These are phyloP conservation scores for Agriopis leucophaearia DNA, from an alignment of 2,888 invertebrate species.

Conservation along the genomic window DNA sequence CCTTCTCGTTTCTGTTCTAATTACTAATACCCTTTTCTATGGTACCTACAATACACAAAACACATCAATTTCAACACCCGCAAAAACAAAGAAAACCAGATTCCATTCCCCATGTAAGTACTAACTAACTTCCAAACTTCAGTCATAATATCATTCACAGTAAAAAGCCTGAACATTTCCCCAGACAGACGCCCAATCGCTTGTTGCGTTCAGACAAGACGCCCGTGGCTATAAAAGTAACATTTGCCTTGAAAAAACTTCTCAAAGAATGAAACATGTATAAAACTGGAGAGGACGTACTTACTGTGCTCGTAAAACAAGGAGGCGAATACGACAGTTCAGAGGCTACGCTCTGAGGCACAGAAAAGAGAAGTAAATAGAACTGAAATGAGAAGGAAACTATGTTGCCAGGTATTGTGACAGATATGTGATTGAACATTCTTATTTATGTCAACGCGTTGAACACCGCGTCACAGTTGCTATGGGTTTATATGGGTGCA, in stretches of 20 bases:
- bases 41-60: too few relatives aligned
- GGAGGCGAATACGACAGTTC: constrained; percentile 25
- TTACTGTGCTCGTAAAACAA: constrained; percentile 34
- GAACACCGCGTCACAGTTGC: too few relatives aligned
- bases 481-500: too few relatives aligned
- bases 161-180: constrained; percentile 26
- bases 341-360: constrained; percentile 1
- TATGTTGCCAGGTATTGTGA: too few relatives aligned
- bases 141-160: constrained; percentile 18
- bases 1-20: too few relatives aligned
- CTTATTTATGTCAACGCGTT: too few relatives aligned
- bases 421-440: too few relatives aligned
- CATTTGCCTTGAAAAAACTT: constrained; percentile 28
- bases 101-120: constrained; percentile 3
- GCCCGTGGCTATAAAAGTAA: constrained; percentile 29
- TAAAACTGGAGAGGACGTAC: constrained; percentile 34
- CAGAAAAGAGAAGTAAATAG: too few relatives aligned
- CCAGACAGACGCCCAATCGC: constrained; percentile 23
- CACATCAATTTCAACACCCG: neutral
- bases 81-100: neutral
- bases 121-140: constrained; percentile 6
- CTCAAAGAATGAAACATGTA: constrained; percentile 34
- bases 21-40: too few relatives aligned
- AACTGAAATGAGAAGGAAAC: too few relatives aligned
- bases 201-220: constrained; percentile 32